Conservation (phyloP, 1,140 invertebrate genomes). For the Cherax quadricarinatus region DNA sequence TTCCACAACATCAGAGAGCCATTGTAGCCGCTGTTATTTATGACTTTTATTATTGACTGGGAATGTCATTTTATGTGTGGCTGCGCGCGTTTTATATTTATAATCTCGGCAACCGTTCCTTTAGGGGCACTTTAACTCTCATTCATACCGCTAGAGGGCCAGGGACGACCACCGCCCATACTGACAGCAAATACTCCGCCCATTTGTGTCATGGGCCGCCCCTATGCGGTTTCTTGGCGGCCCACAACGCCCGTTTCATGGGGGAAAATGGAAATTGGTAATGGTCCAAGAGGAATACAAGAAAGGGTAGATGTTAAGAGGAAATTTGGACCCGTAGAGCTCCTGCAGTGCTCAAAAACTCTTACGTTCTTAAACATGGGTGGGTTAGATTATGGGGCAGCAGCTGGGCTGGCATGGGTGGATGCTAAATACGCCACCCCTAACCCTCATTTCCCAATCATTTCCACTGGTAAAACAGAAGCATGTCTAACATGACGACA, state of each 20-base stretch:
- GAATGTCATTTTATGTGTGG: conserved; percentile 58
- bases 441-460: conserved; percentile 61
- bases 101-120: conserved; percentile 66
- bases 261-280: background rate
- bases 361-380: too few relatives aligned
- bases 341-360: too few relatives aligned
- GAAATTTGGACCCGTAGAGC: too few relatives aligned
- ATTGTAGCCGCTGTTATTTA: conserved; percentile 62
- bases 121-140: conserved; percentile 63
- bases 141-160: conserved; percentile 51
- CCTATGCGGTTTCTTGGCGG: background rate
- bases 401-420: background rate
- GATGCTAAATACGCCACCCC: conserved; percentile 36
- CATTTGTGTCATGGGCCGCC: background rate
- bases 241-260: background rate
- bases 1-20: conserved; percentile 67
- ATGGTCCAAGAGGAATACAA: background rate
- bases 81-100: conserved; percentile 65
- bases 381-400: background rate
- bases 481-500: conserved; percentile 67
- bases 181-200: background rate
- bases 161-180: background rate
- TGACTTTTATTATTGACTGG: conserved; percentile 69
- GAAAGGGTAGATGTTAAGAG: background rate
- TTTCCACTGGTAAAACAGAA: conserved; percentile 70